A percentile compares a stretch with the other conserved stretches of the same genome.
These are phyloP conservation scores for Slavum lentiscoides DNA, from an alignment of 2,888 invertebrate genomes.

Conservation along the genomic window DNA sequence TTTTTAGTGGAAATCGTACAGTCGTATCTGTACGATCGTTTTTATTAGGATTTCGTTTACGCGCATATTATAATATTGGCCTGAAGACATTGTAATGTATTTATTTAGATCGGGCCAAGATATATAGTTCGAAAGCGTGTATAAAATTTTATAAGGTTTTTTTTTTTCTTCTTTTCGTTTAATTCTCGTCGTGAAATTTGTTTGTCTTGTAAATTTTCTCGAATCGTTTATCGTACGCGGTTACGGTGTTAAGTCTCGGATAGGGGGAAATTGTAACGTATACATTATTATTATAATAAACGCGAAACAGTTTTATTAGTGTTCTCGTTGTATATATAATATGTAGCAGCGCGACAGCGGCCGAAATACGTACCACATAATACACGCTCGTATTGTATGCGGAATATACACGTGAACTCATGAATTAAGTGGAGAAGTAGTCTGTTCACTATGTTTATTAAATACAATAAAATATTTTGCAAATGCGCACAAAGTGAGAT, in stretches of 20 bases:
- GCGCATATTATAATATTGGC: slow-evolving; percentile 26
- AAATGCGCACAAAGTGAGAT: slow-evolving; percentile 66
- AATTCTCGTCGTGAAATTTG: neutral
- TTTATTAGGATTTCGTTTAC: slow-evolving; percentile 2
- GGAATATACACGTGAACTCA: slow-evolving; percentile 50
- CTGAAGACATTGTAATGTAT: slow-evolving; percentile 30
- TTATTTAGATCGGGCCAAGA: slow-evolving; percentile 25
- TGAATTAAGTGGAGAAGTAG: slow-evolving; percentile 69
- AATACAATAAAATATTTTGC: slow-evolving; percentile 56
- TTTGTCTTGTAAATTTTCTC: neutral
- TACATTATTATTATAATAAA: no score
- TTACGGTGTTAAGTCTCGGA: no score
- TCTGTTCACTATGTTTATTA: slow-evolving; percentile 65
- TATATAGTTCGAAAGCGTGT: neutral
- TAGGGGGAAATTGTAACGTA: no score
- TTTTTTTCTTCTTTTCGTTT: neutral
- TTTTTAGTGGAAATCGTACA: no score
- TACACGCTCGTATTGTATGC: neutral
- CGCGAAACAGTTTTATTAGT: no score
- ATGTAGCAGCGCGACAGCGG: no score
- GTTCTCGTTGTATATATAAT: no score
- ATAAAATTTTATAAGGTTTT: neutral
- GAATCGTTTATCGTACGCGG: neutral
- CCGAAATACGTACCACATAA: neutral
- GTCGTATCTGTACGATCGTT: neutral